Evolutionary conservation across 2,888 invertebrate genomes (phyloP).

Genomic region (Macaria notata): DNA sequence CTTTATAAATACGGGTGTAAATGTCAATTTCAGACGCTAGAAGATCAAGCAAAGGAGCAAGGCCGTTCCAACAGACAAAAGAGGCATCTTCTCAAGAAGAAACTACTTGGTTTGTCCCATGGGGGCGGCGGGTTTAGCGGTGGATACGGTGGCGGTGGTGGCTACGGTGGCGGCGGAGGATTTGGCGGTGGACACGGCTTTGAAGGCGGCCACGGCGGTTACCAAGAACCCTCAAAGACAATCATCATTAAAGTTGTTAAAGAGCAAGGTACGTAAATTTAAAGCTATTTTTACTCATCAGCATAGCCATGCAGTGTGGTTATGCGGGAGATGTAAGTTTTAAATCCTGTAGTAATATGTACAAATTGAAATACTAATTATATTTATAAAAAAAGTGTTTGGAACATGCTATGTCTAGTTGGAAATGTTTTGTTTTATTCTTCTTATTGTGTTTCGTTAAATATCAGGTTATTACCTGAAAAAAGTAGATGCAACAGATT

Average conservation of each 20-base stretch:
- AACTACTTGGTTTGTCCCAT: constrained; percentile 33
- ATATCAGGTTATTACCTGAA: too few species aligned
- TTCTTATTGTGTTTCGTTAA: too few species aligned
- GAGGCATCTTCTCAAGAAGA: constrained; percentile 49
- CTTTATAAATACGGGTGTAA: too few species aligned
- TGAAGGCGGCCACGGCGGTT: constrained; percentile 36
- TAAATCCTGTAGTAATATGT: too few species aligned
- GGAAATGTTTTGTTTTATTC: too few species aligned
- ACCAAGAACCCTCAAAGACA: constrained; percentile 52
- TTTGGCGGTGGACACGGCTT: constrained; percentile 34
- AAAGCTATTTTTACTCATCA: neutral
- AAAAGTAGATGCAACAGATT: too few species aligned
- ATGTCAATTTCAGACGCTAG: constrained; percentile 56
- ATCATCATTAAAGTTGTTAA: constrained; percentile 55
- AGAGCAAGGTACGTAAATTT: constrained; percentile 39
- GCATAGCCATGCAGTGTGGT: too few species aligned
- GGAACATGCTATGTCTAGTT: too few species aligned
- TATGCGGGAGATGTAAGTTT: too few species aligned
- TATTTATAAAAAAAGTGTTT: too few species aligned
- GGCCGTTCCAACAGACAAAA: constrained; percentile 43
- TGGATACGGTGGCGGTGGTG: constrained; percentile 33
- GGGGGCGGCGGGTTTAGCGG: constrained; percentile 20
- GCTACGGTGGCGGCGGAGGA: constrained; percentile 26
- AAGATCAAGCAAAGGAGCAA: constrained; percentile 57
- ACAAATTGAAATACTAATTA: too few species aligned